Conservation (phyloP, 2,797 vertebrate species). For the Brachyalestes nurse region DNA sequence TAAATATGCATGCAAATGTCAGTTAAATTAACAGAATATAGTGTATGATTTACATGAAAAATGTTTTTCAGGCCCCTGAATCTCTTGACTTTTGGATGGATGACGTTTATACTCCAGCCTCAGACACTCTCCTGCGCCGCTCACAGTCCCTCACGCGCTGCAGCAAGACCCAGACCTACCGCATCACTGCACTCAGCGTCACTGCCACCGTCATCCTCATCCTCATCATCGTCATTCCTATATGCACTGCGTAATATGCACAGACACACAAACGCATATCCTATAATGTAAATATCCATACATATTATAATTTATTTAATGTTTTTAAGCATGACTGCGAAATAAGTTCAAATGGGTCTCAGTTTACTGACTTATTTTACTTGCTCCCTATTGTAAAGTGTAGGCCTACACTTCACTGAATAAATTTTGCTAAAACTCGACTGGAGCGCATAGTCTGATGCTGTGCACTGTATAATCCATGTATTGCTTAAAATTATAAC, state of each 20-base stretch:
- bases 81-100: conserved; percentile 61
- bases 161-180: conserved; percentile 47
- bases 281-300: not conserved
- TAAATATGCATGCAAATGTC: not conserved
- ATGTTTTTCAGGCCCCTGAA: conserved; percentile 51
- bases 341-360: not conserved
- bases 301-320: not conserved
- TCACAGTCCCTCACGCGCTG: conserved; percentile 51
- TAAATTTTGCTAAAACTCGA: conserved; percentile 3
- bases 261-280: conserved; percentile 29
- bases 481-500: not conserved
- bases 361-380: no score
- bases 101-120: conserved; percentile 60
- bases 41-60: not conserved
- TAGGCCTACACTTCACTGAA: not conserved
- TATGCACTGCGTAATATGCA: conserved; percentile 54
- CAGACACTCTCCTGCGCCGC: conserved; percentile 64
- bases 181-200: conserved; percentile 57
- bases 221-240: conserved; percentile 60
- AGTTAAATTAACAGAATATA: not conserved
- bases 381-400: not conserved
- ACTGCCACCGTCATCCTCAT: conserved; percentile 59
- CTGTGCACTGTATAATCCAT: not conserved
- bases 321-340: conserved; percentile 18
- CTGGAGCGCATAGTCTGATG: not conserved